Base-by-base conservation (phyloP, 2,113 vertebrate genomes). In the Pseudonaja textilis region DNA sequence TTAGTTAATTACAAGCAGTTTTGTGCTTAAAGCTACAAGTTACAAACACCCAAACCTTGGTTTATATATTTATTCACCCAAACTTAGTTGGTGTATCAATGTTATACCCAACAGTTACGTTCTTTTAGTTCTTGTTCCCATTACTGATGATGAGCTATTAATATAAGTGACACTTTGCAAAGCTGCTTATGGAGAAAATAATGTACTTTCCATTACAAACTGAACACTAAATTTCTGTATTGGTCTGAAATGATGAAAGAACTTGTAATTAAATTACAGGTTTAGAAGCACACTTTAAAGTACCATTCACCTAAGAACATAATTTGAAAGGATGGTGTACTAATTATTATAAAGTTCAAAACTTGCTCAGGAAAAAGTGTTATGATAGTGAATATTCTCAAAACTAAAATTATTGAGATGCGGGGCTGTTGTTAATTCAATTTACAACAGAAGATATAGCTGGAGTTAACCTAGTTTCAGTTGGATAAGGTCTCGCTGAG, bases 401-500 rank as follows among this genome's bases (percentile, higher is more conserved):
- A 25, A 0, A 39, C 57, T 11, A 59, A 74, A 92, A 81, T 29
- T 3, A 16, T 29, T 5, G 18, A 45, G 57, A 12, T 1, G 34
- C 87, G 61, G 4, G 4, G 29, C 47, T 7, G 6, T 26, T 90
- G 26, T 4, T 29, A 64, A 11, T 2, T 89, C 88, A 89, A 50
- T 59, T 91, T 6, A 25, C 0, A 18, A 0, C 0, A n/a, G 81
- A 88, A 7, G 45, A 20, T 1, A 23, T 57, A 89, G 56, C 69
- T 50, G 56, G 90, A 85, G 55, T 47, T 89, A 89, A 91, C 85
- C 69, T 91, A 42, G 64, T 59, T 88, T 91, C 52, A 91, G 25
- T 3, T 91, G 91, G 69, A 89, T 93, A 34, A 91, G 16, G 87
- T 93, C 55, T 89, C 7, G 25, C 69, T 91, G 55, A 91, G 64